These are phyloP conservation scores for Hystrix cristata DNA, from an alignment of 2,113 vertebrate species.

Conservation along the genomic window DNA sequence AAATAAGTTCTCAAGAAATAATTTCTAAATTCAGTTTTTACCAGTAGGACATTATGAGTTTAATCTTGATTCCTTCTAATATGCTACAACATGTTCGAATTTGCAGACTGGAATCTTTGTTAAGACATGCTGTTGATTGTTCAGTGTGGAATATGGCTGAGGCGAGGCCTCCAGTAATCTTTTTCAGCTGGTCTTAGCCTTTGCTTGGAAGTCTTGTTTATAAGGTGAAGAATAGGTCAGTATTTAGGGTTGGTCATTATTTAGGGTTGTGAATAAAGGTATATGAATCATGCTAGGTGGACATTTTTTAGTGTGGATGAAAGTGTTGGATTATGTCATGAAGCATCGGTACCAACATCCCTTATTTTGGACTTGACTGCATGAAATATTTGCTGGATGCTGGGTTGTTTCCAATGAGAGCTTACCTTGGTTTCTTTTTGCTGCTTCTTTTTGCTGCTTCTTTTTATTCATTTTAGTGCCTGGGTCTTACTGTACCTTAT, in stretches of 20 bases:
- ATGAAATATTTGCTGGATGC: not conserved
- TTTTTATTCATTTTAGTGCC: not conserved
- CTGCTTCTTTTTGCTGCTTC: not conserved
- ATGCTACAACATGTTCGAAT: not conserved
- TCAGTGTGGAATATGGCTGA: not conserved
- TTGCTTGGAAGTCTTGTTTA: not conserved
- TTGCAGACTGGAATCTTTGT: not conserved
- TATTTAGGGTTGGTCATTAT: not conserved
- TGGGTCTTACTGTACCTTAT: not conserved
- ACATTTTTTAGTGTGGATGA: not conserved
- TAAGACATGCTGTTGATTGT: not conserved
- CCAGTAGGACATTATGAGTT: not conserved
- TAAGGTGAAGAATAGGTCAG: not conserved
- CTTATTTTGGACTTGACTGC: not conserved
- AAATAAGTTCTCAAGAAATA: constrained; percentile 49
- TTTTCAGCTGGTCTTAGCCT: not conserved
- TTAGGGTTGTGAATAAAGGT: not conserved
- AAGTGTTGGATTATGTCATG: not conserved
- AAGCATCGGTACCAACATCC: not conserved
- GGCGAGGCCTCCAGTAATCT: not conserved
- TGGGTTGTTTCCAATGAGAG: not conserved
- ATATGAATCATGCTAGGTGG: not conserved
- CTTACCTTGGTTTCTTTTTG: not conserved
- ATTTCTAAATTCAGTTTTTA: constrained; percentile 25
- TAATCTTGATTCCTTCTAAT: not conserved